phyloP scores from a whole-genome alignment of 2,888 invertebrate genomes.

The Leucoptera coffeella region DNA sequence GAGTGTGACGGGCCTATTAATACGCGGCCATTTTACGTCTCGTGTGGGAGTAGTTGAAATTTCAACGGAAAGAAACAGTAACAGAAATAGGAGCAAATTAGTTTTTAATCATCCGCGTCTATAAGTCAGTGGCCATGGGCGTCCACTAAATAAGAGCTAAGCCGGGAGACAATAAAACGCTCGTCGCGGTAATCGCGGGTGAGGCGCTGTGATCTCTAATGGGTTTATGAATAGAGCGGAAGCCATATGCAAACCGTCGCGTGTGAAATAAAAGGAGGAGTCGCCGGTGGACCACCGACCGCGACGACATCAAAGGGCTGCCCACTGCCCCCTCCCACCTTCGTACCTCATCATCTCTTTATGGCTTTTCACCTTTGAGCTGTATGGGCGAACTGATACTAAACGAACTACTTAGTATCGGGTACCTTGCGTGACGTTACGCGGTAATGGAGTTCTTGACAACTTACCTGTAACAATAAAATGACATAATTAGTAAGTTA shows the following conservation, averaged over 20 bases:
- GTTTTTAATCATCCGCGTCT: no score
- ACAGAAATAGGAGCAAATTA: no score
- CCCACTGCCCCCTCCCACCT: conserved; percentile 6
- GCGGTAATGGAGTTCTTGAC: no score
- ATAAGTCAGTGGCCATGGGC: no score
- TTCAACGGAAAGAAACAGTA: no score
- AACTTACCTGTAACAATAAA: conserved; percentile 1
- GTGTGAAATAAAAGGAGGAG: conserved; percentile 24
- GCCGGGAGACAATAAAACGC: no score
- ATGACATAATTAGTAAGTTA: no score
- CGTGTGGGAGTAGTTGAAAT: no score
- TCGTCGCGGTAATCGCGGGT: no score
- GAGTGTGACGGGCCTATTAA: no score
- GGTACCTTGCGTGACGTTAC: conserved; percentile 1
- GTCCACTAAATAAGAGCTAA: no score
- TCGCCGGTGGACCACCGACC: conserved; percentile 34
- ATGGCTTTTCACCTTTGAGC: conserved; percentile 7
- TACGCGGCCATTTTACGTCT: no score
- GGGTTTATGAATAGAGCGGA: conserved; percentile 28
- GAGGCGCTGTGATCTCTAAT: conserved; percentile 20
- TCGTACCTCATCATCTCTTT: conserved; percentile 7
- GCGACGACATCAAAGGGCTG: conserved; percentile 33
- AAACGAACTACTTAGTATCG: conserved; percentile 1
- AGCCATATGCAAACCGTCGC: conserved; percentile 22
- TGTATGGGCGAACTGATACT: conserved; percentile 1